Conservation (phyloP, 2,797 vertebrate genomes). For the Danio albolineatus region DNA sequence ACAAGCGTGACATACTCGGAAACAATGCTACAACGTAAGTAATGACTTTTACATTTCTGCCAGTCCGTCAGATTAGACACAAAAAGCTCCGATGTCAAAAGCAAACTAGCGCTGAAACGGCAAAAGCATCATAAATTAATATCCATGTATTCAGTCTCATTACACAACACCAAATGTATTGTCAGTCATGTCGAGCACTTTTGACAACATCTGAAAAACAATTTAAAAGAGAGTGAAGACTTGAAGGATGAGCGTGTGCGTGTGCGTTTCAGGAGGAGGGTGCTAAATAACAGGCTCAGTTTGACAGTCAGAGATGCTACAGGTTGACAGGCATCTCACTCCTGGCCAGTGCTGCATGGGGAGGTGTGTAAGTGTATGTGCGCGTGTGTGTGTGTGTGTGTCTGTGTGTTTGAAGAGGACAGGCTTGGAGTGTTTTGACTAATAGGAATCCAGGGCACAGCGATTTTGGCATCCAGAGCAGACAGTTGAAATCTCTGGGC, state of each 20-base stretch:
- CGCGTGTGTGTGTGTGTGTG: slow-evolving; percentile 33
- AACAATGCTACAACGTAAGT: slow-evolving; percentile 67
- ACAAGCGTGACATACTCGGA: slow-evolving; percentile 40
- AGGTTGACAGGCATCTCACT: slow-evolving; percentile 90
- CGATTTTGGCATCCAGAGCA: slow-evolving; percentile 95
- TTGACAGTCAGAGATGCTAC: slow-evolving; percentile 91
- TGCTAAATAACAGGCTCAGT: slow-evolving; percentile 87
- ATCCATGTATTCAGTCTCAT: slow-evolving; percentile 81
- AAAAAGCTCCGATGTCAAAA: slow-evolving; percentile 74
- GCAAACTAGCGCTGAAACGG: slow-evolving; percentile 72
- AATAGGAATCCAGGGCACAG: slow-evolving; percentile 97
- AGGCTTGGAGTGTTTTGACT: slow-evolving; percentile 94
- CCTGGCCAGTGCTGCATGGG: slow-evolving; percentile 77
- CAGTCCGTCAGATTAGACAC: slow-evolving; percentile 78
- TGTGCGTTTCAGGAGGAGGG: slow-evolving; percentile 79
- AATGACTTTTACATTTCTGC: slow-evolving; percentile 84
- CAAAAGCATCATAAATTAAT: slow-evolving; percentile 79
- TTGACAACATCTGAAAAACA: slow-evolving; percentile 80
- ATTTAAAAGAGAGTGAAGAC: slow-evolving; percentile 78
- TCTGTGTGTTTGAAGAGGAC: slow-evolving; percentile 71
- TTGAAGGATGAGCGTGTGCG: slow-evolving; percentile 46
- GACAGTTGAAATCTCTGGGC: slow-evolving; percentile 99
- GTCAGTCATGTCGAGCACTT: slow-evolving; percentile 81
- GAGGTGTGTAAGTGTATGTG: slow-evolving; percentile 19
- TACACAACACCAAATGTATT: slow-evolving; percentile 82